Base-by-base conservation (phyloP, 2,888 invertebrate genomes). In the Hypercompe scribonia region DNA sequence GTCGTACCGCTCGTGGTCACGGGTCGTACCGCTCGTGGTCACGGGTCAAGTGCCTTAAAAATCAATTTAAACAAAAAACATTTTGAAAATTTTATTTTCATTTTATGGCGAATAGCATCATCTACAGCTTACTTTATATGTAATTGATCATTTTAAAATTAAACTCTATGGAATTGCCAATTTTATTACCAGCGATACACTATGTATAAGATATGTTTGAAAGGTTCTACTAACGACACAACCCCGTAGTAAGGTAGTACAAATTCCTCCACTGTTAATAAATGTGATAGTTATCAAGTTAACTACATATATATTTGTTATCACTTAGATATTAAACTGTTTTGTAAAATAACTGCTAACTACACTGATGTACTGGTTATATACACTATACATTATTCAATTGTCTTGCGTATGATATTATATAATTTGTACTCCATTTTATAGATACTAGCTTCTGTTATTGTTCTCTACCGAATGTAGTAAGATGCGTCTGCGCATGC, bases 201-300 rank as follows among this genome's bases (percentile, higher is more conserved):
- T n/a, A n/a, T n/a, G 24, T 54, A n/a, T 31, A 61, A 28, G 5
- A n/a, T 36, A 31, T n/a, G 39, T 54, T 36, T 66, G 39, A 46
- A 68, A 68, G 68, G 28, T 28, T 54, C 68, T 68, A n/a, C 7
- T 34, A 67, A 34, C 10, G 10, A 33, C 21, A 18, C 28, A 54
- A 21, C 1, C n/a, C 64, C 42, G 34, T 81, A 80, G 80, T 24
- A 21, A 80, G 75, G 58, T 83, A 83, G 81, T 83, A 83, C 77
- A 77, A 80, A 81, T 18, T 50, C 46, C 84, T 83, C 81, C 84
- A 81, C 83, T 81, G 73, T 68, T 81, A 70, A 71, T 76, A 79
- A 31, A 46, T 84, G 81, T 83, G 77, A 85, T 85, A 77, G 68
- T 46, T 75, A 50, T 68, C 50, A 82, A 80, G 75, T 74, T 81